A percentile compares a stretch with the other conserved stretches of the same genome.
Evolutionary conservation across 2,888 invertebrate species (phyloP).

Genomic region (Nezara viridula): DNA sequence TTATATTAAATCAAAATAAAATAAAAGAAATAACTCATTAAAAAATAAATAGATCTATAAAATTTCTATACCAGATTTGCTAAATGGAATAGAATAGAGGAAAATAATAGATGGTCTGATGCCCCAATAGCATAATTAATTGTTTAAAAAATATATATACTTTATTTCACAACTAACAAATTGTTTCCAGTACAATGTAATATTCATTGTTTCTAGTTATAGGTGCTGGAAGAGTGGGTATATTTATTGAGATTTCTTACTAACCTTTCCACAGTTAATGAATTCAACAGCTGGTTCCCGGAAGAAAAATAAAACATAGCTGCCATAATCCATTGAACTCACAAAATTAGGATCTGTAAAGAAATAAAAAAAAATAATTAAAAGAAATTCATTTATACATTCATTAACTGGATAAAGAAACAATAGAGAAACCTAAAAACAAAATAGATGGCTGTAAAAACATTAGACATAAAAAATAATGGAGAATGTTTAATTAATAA

Average conservation of each 20-base stretch:
- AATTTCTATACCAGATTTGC: not conserved
- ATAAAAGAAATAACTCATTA: not conserved
- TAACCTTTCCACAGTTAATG: conserved; percentile 91
- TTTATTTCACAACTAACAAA: not conserved
- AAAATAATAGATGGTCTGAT: not conserved
- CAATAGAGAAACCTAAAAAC: conserved; percentile 4
- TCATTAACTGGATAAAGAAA: not conserved
- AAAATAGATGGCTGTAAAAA: not conserved
- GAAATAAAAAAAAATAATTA: conserved; percentile 61
- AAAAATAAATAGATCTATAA: not conserved
- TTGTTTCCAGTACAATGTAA: not conserved
- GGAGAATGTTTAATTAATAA: not conserved
- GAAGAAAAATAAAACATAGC: conserved; percentile 93
- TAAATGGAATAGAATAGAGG: not conserved
- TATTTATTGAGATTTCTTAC: not conserved
- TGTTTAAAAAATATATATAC: not conserved
- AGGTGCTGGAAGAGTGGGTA: not conserved
- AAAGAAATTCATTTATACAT: not conserved
- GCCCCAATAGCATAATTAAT: not conserved
- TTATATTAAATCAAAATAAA: not conserved
- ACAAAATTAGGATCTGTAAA: conserved; percentile 89
- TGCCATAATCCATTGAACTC: conserved; percentile 86
- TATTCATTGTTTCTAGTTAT: not conserved
- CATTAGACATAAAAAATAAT: not conserved
- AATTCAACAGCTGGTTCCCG: conserved; percentile 93